phyloP scores from a whole-genome alignment of 2,888 invertebrate genomes.

The Metellina segmentata region DNA sequence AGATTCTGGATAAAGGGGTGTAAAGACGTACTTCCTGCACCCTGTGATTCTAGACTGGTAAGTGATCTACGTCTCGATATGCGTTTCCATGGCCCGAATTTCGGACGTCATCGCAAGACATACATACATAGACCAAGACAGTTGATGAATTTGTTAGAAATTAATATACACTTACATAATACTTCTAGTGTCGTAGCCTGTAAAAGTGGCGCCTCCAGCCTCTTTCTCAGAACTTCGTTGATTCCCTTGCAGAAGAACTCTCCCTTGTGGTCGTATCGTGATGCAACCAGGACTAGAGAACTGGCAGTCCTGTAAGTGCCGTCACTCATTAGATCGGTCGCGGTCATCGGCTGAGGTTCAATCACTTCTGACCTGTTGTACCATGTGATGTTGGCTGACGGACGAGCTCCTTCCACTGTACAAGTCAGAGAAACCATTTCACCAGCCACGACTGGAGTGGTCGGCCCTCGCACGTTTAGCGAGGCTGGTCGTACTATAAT shows the following conservation, averaged over 20 bases:
- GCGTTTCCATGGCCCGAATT: no score
- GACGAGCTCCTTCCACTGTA: constrained; percentile 89
- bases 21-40: no score
- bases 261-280: constrained; percentile 78
- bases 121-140: no score
- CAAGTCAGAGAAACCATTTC: constrained; percentile 90
- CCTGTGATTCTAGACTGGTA: no score
- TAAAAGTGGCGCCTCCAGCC: constrained; percentile 88
- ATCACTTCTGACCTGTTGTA: constrained; percentile 84
- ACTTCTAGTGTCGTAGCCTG: constrained; percentile 89
- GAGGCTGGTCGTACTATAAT: constrained; percentile 90
- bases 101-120: no score
- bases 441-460: constrained; percentile 90
- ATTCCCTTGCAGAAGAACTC: constrained; percentile 81
- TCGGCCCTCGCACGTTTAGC: constrained; percentile 88
- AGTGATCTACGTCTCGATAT: no score
- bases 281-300: constrained; percentile 78
- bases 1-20: no score
- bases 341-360: constrained; percentile 72
- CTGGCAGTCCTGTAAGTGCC: constrained; percentile 78
- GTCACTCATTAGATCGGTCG: constrained; percentile 78
- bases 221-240: constrained; percentile 89
- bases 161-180: constrained; percentile 87
- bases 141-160: no score
- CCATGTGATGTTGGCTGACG: constrained; percentile 92